Conservation (phyloP, 2,113 vertebrate species). For the Paraplagusia blochii region DNA sequence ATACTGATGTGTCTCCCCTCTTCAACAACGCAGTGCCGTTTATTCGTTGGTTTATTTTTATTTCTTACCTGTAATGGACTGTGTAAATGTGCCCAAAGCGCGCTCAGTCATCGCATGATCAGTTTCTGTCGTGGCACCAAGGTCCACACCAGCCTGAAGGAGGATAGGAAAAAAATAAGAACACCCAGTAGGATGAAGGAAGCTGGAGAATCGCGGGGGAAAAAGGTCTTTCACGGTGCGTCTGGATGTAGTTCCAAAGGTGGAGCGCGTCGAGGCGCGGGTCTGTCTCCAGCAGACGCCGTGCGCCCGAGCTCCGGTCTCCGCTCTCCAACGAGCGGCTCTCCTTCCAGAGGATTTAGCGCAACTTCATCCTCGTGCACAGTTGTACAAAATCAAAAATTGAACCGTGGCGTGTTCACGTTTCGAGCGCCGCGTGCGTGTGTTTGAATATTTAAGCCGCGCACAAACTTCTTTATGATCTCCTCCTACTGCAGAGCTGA, state of each 20-base stretch:
- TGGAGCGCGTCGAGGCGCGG: slow-evolving; percentile 48
- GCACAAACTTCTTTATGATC: slow-evolving; percentile 47
- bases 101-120: slow-evolving; percentile 80
- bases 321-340: slow-evolving; percentile 17
- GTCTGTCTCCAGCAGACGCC: slow-evolving; percentile 37
- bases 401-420: background rate
- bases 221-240: slow-evolving; percentile 31
- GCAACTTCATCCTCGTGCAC: slow-evolving; percentile 31
- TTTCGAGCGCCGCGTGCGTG: slow-evolving; percentile 10
- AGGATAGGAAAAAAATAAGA: background rate
- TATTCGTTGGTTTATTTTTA: background rate
- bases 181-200: slow-evolving; percentile 5
- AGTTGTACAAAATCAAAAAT: background rate
- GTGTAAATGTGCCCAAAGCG: slow-evolving; percentile 66
- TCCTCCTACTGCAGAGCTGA: slow-evolving; percentile 19
- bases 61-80: slow-evolving; percentile 74
- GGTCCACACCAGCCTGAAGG: slow-evolving; percentile 56
- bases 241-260: slow-evolving; percentile 67
- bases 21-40: background rate
- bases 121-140: slow-evolving; percentile 50
- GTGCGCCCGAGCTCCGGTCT: slow-evolving; percentile 45
- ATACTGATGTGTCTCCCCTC: background rate
- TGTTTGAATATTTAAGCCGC: slow-evolving; percentile 10
- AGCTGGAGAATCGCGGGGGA: slow-evolving; percentile 9
- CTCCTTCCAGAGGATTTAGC: slow-evolving; percentile 39